Evolutionary conservation across 2,113 vertebrate species (phyloP).

Genomic region (Prietella phreatophila): DNA sequence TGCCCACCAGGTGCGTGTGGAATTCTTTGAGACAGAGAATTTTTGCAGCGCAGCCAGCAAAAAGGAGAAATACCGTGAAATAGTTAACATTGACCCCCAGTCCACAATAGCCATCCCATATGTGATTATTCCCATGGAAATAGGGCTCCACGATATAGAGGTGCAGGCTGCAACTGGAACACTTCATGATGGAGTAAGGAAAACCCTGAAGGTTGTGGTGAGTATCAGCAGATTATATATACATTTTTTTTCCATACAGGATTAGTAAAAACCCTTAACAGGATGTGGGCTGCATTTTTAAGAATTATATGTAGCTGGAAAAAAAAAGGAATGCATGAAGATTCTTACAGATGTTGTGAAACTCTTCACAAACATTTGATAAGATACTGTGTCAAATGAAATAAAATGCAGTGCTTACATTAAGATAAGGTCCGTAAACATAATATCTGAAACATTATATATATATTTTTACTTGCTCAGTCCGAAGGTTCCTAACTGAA

Average conservation of each 20-base stretch:
- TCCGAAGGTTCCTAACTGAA: constrained; percentile 31
- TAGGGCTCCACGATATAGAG: constrained; percentile 71
- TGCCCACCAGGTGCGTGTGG: too few relatives aligned
- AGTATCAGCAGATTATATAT: constrained; percentile 3
- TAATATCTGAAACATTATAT: background rate
- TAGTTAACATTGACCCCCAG: too few relatives aligned
- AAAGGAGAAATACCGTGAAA: too few relatives aligned
- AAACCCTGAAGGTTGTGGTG: constrained; percentile 50
- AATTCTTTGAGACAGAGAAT: too few relatives aligned
- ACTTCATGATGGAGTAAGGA: constrained; percentile 39
- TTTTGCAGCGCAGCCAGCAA: too few relatives aligned
- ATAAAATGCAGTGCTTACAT: background rate
- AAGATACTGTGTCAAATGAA: background rate
- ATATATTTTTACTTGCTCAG: constrained; percentile 4
- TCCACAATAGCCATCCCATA: too few relatives aligned
- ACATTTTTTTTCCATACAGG: background rate
- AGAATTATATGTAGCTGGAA: background rate
- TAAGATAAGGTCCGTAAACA: background rate
- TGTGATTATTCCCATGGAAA: too few relatives aligned
- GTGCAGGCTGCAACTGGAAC: constrained; percentile 54
- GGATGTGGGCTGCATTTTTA: background rate
- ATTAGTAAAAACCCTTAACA: background rate
- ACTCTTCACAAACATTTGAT: background rate
- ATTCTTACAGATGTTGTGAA: background rate
- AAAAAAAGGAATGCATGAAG: background rate